Evolutionary conservation across 1,140 invertebrate genomes (phyloP).

Genomic region (Drosophila obscura): DNA sequence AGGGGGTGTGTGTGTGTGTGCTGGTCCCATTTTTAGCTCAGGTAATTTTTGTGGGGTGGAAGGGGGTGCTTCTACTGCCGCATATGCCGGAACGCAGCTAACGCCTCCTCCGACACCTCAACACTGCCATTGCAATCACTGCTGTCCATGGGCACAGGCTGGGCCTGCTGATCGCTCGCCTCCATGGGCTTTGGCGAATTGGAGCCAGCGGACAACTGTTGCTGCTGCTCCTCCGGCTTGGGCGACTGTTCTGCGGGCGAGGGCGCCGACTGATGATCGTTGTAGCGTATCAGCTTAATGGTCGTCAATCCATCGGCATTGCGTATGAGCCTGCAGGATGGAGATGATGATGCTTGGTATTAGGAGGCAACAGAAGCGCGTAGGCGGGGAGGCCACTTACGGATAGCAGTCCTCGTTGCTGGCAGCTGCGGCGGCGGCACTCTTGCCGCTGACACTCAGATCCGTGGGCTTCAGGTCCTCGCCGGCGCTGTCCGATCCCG

Average conservation of each 20-base stretch:
- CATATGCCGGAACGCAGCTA: constrained; percentile 55
- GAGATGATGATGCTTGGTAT: constrained; percentile 28
- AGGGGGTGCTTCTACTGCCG: constrained; percentile 46
- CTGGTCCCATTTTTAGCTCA: constrained; percentile 71
- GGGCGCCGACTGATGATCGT: constrained; percentile 47
- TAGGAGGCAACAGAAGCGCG: no score
- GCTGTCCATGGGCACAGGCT: constrained; percentile 76
- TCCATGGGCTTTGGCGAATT: constrained; percentile 68
- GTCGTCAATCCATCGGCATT: constrained; percentile 83
- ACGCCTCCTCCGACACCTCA: constrained; percentile 46
- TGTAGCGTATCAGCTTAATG: constrained; percentile 83
- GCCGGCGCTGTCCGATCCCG: constrained; percentile 55
- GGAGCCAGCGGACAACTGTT: constrained; percentile 2
- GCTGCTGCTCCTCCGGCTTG: constrained; percentile 45
- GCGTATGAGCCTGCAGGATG: constrained; percentile 73
- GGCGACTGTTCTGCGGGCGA: constrained; percentile 50
- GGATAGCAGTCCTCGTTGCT: constrained; percentile 81
- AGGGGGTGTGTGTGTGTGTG: constrained; percentile 27
- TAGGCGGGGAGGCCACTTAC: constrained; percentile 59
- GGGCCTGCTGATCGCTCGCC: constrained; percentile 46
- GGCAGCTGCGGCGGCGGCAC: constrained; percentile 16
- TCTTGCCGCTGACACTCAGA: constrained; percentile 83
- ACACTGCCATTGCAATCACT: constrained; percentile 59
- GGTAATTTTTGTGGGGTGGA: constrained; percentile 54
- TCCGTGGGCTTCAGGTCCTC: constrained; percentile 85